These are phyloP conservation scores for Lordiphosa andalusiaca DNA, from an alignment of 2,888 invertebrate genomes.

Conservation along the genomic window DNA sequence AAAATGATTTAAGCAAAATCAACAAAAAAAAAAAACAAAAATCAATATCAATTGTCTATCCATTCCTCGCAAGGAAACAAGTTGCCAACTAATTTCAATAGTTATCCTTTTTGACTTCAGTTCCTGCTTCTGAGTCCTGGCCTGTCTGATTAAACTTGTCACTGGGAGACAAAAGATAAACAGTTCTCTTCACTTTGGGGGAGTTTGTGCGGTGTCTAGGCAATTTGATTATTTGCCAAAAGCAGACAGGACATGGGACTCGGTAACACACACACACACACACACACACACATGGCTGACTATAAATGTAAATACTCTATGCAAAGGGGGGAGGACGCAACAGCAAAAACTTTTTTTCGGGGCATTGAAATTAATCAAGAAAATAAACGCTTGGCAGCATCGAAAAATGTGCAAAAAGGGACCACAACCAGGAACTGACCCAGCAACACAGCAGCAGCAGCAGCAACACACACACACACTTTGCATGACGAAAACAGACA, in stretches of 20 bases:
- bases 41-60: slow-evolving; percentile 44
- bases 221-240: slow-evolving; percentile 72
- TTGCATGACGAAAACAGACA: slow-evolving; percentile 60
- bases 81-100: slow-evolving; percentile 68
- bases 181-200: slow-evolving; percentile 41
- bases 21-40: slow-evolving; percentile 36
- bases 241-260: slow-evolving; percentile 46
- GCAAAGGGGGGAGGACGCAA: slow-evolving; percentile 23
- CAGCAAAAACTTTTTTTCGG: slow-evolving; percentile 55
- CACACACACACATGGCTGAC: slow-evolving; percentile 16
- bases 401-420: slow-evolving; percentile 36
- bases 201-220: slow-evolving; percentile 53
- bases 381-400: slow-evolving; percentile 72
- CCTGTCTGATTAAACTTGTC: slow-evolving; percentile 69
- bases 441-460: slow-evolving; percentile 12
- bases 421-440: slow-evolving; percentile 13
- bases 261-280: slow-evolving; percentile 18
- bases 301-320: slow-evolving; percentile 47
- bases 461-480: slow-evolving; percentile 52
- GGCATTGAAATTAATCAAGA: slow-evolving; percentile 72
- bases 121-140: slow-evolving; percentile 21
- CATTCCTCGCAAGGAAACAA: slow-evolving; percentile 22
- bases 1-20: slow-evolving; percentile 58
- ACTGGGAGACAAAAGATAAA: slow-evolving; percentile 72
- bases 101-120: slow-evolving; percentile 64